phyloP scores from a whole-genome alignment of 2,797 vertebrate species.

The Pelobates cultripes region DNA sequence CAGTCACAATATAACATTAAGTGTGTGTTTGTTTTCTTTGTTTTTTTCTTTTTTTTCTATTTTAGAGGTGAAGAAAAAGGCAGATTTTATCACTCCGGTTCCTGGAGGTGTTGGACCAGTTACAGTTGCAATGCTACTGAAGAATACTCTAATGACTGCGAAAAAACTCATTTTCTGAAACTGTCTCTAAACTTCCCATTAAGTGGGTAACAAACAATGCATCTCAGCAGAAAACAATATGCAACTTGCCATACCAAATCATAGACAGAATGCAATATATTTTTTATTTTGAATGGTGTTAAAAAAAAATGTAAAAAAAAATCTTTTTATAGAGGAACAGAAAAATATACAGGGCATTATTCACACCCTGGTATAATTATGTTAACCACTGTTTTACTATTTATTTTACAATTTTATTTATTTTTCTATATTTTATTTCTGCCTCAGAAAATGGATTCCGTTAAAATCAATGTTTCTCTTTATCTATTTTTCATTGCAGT shows the following conservation, averaged over 20 bases:
- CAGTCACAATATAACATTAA: too few species aligned
- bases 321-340: too few species aligned
- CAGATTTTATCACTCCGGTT: slow-evolving; percentile 87
- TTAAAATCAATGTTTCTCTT: too few species aligned
- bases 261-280: background rate
- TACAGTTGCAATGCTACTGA: slow-evolving; percentile 92
- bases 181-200: background rate
- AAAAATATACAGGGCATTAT: too few species aligned
- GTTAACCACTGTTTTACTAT: too few species aligned
- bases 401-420: too few species aligned
- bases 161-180: slow-evolving; percentile 76
- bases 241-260: background rate
- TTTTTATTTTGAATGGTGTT: background rate
- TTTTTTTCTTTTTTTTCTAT: slow-evolving; percentile 55
- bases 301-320: background rate
- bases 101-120: slow-evolving; percentile 91
- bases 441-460: too few species aligned
- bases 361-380: too few species aligned
- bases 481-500: too few species aligned
- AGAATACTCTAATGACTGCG: slow-evolving; percentile 86
- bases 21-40: background rate
- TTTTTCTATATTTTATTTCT: too few species aligned
- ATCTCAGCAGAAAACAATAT: background rate
- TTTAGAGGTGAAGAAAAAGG: slow-evolving; percentile 86
- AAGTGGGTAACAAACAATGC: background rate